Evolutionary conservation across 2,113 vertebrate genomes (phyloP).

Genomic region (Istiophorus platypterus): DNA sequence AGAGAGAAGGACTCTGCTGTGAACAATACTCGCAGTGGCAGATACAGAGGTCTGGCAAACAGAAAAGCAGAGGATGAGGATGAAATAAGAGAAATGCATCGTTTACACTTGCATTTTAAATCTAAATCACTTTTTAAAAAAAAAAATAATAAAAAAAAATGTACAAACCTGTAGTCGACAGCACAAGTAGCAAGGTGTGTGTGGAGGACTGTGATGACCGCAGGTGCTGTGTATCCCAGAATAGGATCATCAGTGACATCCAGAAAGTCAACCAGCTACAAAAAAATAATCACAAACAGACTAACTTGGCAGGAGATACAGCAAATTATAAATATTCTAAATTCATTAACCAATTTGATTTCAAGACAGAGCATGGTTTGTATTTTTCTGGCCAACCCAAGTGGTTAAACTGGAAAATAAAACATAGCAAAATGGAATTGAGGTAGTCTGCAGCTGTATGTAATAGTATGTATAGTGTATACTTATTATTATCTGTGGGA

Average conservation of each 20-base stretch:
- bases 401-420: constrained; percentile 21
- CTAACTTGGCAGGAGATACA: background rate
- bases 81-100: background rate
- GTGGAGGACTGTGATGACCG: constrained; percentile 91
- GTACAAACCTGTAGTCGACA: constrained; percentile 90
- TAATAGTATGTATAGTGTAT: background rate
- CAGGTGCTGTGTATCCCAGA: constrained; percentile 90
- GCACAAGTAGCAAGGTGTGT: constrained; percentile 92
- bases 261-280: constrained; percentile 90
- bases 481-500: constrained; percentile 30
- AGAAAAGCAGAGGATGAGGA: background rate
- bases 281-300: constrained; percentile 20
- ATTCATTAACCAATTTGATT: background rate
- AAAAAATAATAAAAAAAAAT: no score
- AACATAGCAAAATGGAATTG: background rate
- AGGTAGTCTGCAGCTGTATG: background rate
- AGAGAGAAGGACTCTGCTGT: constrained; percentile 93
- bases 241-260: constrained; percentile 93
- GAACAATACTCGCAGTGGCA: constrained; percentile 89
- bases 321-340: background rate
- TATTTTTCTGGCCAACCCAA: constrained; percentile 9
- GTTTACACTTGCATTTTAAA: background rate
- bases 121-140: background rate
- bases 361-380: background rate
- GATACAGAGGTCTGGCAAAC: constrained; percentile 89